Evolutionary conservation across 2,888 invertebrate genomes (phyloP).

Genomic region (Volucella zonaria): DNA sequence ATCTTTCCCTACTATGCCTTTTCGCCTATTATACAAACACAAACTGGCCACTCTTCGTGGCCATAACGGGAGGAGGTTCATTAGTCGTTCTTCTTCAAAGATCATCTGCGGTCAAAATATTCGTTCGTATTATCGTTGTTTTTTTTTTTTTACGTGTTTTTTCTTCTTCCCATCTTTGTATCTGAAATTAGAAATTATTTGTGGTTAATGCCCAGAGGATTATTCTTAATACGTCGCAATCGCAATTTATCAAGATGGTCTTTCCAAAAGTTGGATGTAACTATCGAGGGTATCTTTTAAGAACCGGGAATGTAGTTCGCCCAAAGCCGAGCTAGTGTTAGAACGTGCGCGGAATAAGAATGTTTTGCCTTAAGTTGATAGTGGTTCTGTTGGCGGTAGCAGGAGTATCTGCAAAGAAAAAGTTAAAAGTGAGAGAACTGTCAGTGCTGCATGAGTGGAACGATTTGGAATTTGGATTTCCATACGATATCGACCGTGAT

Average conservation of each 20-base stretch:
- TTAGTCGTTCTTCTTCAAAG: constrained; percentile 1
- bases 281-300: constrained; percentile 3
- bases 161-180: constrained; percentile 3
- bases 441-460: constrained; percentile 86
- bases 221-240: background rate
- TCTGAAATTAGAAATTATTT: constrained; percentile 2
- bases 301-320: constrained; percentile 21
- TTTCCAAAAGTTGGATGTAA: background rate
- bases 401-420: constrained; percentile 1
- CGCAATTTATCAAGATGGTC: constrained; percentile 14
- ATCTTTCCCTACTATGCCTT: constrained; percentile 18
- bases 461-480: constrained; percentile 86
- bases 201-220: background rate
- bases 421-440: constrained; percentile 41
- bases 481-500: constrained; percentile 82
- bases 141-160: background rate
- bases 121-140: background rate
- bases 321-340: constrained; percentile 40
- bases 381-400: constrained; percentile 19
- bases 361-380: constrained; percentile 28
- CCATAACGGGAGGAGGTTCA: background rate
- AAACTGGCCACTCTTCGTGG: constrained; percentile 6
- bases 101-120: background rate
- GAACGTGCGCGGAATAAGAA: constrained; percentile 38
- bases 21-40: background rate